A percentile compares a stretch with the other conserved stretches of the same genome.
Conservation (phyloP, 2,888 invertebrate genomes). For the Metacarcinus magister region DNA sequence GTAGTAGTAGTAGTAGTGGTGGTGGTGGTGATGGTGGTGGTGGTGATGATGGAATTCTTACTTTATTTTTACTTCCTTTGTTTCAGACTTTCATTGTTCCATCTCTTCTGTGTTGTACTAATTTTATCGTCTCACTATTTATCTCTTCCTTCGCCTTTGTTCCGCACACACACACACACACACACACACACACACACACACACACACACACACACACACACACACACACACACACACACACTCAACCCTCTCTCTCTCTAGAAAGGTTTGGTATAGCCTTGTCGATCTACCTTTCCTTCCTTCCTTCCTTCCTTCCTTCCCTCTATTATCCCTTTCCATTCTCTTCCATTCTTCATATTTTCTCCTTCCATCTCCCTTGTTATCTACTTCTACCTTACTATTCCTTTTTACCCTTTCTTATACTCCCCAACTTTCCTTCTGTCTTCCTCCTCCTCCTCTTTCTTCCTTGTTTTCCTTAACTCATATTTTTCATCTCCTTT, state of each 20-base stretch:
- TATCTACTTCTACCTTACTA: background rate
- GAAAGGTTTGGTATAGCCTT: background rate
- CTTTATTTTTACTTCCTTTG: slow-evolving; percentile 17
- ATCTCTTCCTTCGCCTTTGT: slow-evolving; percentile 45
- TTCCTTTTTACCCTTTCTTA: background rate
- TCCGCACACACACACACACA: slow-evolving; percentile 7
- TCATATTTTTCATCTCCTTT: background rate
- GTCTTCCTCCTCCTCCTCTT: too few species aligned
- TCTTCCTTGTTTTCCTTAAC: background rate
- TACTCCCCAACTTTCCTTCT: background rate
- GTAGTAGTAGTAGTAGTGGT: background rate
- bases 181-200: slow-evolving; percentile 21
- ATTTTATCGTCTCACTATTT: slow-evolving; percentile 16
- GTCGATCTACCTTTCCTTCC: background rate
- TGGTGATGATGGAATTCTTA: background rate
- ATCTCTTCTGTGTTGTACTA: background rate
- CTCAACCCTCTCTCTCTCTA: background rate
- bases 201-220: slow-evolving; percentile 6
- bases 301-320: background rate
- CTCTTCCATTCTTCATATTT: background rate
- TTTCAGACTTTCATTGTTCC: background rate
- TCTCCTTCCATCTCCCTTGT: background rate
- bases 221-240: slow-evolving; percentile 6
- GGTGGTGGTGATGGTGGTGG: background rate
- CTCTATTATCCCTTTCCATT: background rate